These are phyloP conservation scores for Amblyjoppa proteus DNA, from an alignment of 2,888 invertebrate species.

Conservation along the genomic window DNA sequence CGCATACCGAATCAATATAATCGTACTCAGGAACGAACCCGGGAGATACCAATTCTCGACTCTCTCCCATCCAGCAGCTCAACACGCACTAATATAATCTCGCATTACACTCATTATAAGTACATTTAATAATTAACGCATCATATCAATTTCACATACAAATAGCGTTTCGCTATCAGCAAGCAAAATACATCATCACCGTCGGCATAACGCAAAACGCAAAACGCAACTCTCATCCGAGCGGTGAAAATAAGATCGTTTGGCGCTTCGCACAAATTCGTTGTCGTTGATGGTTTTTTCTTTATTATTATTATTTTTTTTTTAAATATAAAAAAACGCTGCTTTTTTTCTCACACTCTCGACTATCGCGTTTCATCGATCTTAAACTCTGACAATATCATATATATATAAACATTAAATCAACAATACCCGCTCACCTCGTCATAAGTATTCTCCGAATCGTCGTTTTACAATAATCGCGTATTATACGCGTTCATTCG, in stretches of 20 bases:
- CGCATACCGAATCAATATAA: background rate
- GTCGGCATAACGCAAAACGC: constrained; percentile 18
- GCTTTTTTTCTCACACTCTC: constrained; percentile 34
- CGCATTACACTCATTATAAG: constrained; percentile 41
- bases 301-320: background rate
- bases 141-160: constrained; percentile 53
- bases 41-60: constrained; percentile 1
- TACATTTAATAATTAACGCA: constrained; percentile 49
- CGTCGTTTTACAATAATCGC: constrained; percentile 23
- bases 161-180: constrained; percentile 44
- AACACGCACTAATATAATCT: constrained; percentile 42
- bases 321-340: constrained; percentile 53
- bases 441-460: constrained; percentile 26
- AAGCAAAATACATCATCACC: constrained; percentile 44
- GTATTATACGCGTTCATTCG: background rate
- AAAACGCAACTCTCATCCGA: constrained; percentile 13
- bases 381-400: constrained; percentile 69
- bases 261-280: constrained; percentile 48
- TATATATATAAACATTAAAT: constrained; percentile 70
- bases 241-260: constrained; percentile 50
- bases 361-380: constrained; percentile 40
- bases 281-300: constrained; percentile 28
- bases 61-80: background rate
- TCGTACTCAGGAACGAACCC: background rate
- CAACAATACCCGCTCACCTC: constrained; percentile 67